Base-by-base conservation (phyloP, 2,797 vertebrate genomes). In the Chiropotes sagulatus region DNA sequence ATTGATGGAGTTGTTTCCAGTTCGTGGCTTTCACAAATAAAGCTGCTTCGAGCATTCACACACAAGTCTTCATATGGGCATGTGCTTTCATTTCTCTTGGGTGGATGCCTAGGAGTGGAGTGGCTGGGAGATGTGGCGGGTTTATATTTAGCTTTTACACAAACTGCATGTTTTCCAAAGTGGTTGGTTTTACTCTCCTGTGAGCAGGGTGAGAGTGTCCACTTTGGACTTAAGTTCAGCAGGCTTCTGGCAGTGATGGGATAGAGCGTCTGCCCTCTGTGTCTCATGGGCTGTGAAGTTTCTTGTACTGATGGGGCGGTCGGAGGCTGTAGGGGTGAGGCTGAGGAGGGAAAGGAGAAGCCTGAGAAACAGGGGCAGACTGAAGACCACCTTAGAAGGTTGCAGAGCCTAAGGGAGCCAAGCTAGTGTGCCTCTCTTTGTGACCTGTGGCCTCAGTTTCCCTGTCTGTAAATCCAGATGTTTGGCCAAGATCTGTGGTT, bases 41-140 rank as follows among this genome's bases (percentile, higher is more conserved):
- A 44, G 87, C 54, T 17, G 33, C 52, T 4, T 7, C 1, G 70
- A 50, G 9, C 11, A 2, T 13, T 12, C 22, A 1, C 0, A 0
- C 0, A 1, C 0, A 1, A 15, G 4, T 73, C 46, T 11, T 46
- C 0, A 1, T 7, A 0, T 0, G 72, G 48, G 0, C 22, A 9
- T 3, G 0, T 0, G 19, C 61, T 50, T 39, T 57, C 0, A 0
- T 61, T 83, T 33, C 22, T 70, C 61, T 19, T 3, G 15, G 36
- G 72, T 4, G 2, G 33, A 11, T 50, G 2, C 50, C 19, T 26
- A 20, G 85, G 36, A 19, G 7, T 11, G 22, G 26, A 57, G 20
- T 33, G 72, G 19, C 82, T 0, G 19, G 36, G 48, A 41, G 36
- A 52, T 6, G 15, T 7, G 36, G 28, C 30, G 1, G 10, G 36